A percentile compares a stretch with the other conserved stretches of the same genome.
Conservation (phyloP, 2,888 invertebrate genomes). For the Oegoconia quadripuncta region DNA sequence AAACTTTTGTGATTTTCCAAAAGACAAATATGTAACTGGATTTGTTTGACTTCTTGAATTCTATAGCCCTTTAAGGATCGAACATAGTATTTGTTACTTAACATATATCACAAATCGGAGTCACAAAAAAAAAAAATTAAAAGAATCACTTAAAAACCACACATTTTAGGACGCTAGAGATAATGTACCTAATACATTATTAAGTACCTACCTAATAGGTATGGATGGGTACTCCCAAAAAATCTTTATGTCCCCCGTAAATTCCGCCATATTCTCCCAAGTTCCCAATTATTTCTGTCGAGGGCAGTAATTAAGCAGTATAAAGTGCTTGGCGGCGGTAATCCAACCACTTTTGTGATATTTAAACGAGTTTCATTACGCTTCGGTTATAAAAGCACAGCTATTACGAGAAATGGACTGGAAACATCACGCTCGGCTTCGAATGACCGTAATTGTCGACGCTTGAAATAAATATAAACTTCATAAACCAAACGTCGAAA, state of each 20-base stretch:
- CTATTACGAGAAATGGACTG: conserved; percentile 73
- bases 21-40: no score
- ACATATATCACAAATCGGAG: no score
- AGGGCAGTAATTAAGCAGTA: conserved; percentile 73
- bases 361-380: conserved; percentile 77
- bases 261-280: conserved; percentile 64
- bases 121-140: no score
- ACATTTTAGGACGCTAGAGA: no score
- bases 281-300: conserved; percentile 74
- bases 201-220: no score
- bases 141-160: no score
- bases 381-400: conserved; percentile 70
- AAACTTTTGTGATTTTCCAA: no score
- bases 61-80: no score
- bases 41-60: no score
- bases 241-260: conserved; percentile 46
- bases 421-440: conserved; percentile 69
- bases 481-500: conserved; percentile 14
- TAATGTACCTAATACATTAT: no score
- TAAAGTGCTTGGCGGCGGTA: conserved; percentile 68
- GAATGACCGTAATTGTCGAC: conserved; percentile 66
- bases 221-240: no score
- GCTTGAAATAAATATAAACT: conserved; percentile 44
- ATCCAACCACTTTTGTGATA: conserved; percentile 75
- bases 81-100: neutral